These are phyloP conservation scores for Scaptomyza hsui DNA, from an alignment of 1,140 invertebrate genomes.

Conservation along the genomic window DNA sequence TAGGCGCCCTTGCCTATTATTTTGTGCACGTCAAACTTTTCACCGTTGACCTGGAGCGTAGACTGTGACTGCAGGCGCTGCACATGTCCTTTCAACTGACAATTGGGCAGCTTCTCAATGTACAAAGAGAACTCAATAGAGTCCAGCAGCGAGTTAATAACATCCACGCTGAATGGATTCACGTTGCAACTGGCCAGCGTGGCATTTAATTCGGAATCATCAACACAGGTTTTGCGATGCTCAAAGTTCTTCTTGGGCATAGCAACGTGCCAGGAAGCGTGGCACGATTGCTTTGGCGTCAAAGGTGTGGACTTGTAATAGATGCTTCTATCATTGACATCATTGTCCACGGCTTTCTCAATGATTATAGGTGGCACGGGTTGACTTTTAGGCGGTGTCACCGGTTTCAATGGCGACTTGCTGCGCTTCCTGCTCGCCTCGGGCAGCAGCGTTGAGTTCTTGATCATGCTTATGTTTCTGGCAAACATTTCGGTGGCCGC, in stretches of 20 bases:
- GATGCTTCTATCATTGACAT: constrained; percentile 62
- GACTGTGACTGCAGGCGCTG: constrained; percentile 78
- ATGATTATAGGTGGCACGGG: not conserved
- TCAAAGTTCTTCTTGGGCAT: constrained; percentile 22
- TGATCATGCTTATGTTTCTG: constrained; percentile 73
- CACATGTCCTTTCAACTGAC: constrained; percentile 63
- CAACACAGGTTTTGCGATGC: constrained; percentile 41
- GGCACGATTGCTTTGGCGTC: constrained; percentile 54
- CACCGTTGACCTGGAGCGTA: constrained; percentile 84
- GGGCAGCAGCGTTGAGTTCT: constrained; percentile 74
- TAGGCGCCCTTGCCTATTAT: constrained; percentile 90
- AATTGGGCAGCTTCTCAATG: constrained; percentile 64
- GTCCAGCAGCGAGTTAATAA: constrained; percentile 85
- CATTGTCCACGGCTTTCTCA: not conserved
- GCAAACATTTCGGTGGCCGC: constrained; percentile 76
- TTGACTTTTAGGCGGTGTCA: not conserved
- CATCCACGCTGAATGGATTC: constrained; percentile 86
- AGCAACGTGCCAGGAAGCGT: constrained; percentile 56
- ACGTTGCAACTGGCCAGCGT: constrained; percentile 66
- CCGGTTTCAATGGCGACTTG: not conserved
- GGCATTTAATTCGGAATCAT: constrained; percentile 40
- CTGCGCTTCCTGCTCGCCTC: constrained; percentile 5
- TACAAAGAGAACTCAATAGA: constrained; percentile 85
- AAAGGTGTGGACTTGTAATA: constrained; percentile 72
- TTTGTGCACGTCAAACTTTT: constrained; percentile 88